Evolutionary conservation across 1,140 invertebrate species (phyloP).

Genomic region (Tetramorium alpestre): DNA sequence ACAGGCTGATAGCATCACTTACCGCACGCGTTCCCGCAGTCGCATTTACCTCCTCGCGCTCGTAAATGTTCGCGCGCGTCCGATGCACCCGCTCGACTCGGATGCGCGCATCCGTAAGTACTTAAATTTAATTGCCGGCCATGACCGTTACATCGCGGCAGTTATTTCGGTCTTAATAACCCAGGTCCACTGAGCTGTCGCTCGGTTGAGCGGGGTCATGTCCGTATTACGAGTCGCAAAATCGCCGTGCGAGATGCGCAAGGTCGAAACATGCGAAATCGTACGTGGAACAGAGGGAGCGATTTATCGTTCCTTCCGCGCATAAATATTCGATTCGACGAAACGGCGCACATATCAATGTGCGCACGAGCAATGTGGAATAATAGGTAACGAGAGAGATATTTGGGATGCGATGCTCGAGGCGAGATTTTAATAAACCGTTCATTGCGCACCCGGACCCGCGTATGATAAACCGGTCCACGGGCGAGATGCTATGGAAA

Average conservation of each 20-base stretch:
- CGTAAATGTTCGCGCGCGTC: background rate
- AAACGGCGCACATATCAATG: slow-evolving; percentile 28
- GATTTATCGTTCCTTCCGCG: slow-evolving; percentile 37
- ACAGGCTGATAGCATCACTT: slow-evolving; percentile 23
- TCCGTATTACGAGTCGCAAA: slow-evolving; percentile 49
- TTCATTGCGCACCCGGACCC: background rate
- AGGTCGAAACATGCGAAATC: slow-evolving; percentile 37
- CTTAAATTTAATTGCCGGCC: slow-evolving; percentile 64
- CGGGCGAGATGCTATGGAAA: slow-evolving; percentile 25
- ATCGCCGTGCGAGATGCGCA: slow-evolving; percentile 31
- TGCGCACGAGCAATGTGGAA: background rate
- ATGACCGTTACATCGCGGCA: slow-evolving; percentile 61
- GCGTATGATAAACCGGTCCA: slow-evolving; percentile 30
- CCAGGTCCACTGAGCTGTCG: slow-evolving; percentile 27
- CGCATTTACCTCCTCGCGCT: slow-evolving; percentile 31
- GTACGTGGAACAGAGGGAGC: background rate
- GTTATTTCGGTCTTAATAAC: slow-evolving; percentile 64
- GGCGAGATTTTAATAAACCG: slow-evolving; percentile 54
- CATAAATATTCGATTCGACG: slow-evolving; percentile 52
- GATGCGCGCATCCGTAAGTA: slow-evolving; percentile 52
- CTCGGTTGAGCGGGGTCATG: slow-evolving; percentile 56
- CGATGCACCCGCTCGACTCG: slow-evolving; percentile 46
- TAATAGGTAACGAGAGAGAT: slow-evolving; percentile 55
- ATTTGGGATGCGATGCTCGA: slow-evolving; percentile 48
- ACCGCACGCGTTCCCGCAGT: background rate